phyloP scores from a whole-genome alignment of 2,888 invertebrate genomes.

The Silvanus unidentatus region DNA sequence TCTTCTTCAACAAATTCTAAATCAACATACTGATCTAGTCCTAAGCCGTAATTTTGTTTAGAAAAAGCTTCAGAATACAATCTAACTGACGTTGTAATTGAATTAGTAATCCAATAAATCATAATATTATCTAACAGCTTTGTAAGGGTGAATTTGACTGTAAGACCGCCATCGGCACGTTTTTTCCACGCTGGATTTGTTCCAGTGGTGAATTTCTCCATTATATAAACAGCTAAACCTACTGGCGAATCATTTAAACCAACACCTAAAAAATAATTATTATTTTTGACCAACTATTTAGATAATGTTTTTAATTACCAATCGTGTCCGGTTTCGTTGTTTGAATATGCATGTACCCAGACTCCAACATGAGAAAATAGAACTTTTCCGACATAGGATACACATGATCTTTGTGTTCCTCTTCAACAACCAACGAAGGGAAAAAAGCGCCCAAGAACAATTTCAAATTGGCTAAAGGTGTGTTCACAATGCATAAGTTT shows the following conservation, averaged over 20 bases:
- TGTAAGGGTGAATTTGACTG: slow-evolving; percentile 61
- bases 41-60: slow-evolving; percentile 16
- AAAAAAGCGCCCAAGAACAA: slow-evolving; percentile 49
- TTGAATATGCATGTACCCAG: slow-evolving; percentile 70
- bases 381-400: slow-evolving; percentile 49
- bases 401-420: slow-evolving; percentile 48
- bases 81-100: slow-evolving; percentile 67
- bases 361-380: slow-evolving; percentile 47
- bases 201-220: slow-evolving; percentile 83
- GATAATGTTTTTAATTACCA: slow-evolving; percentile 48
- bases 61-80: slow-evolving; percentile 61
- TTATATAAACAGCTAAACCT: slow-evolving; percentile 81
- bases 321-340: slow-evolving; percentile 86
- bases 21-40: slow-evolving; percentile 20
- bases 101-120: slow-evolving; percentile 71
- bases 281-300: slow-evolving; percentile 34
- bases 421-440: slow-evolving; percentile 55
- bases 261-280: slow-evolving; percentile 49
- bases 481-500: slow-evolving; percentile 45
- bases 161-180: slow-evolving; percentile 60
- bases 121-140: slow-evolving; percentile 70
- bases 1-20: too few relatives aligned
- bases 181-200: slow-evolving; percentile 52
- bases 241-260: slow-evolving; percentile 71
- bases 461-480: slow-evolving; percentile 1